Percentiles rank a stretch among this genome's conserved stretches.
Evolutionary conservation across 2,113 vertebrate species (phyloP).

Genomic region (Centropristis striata): DNA sequence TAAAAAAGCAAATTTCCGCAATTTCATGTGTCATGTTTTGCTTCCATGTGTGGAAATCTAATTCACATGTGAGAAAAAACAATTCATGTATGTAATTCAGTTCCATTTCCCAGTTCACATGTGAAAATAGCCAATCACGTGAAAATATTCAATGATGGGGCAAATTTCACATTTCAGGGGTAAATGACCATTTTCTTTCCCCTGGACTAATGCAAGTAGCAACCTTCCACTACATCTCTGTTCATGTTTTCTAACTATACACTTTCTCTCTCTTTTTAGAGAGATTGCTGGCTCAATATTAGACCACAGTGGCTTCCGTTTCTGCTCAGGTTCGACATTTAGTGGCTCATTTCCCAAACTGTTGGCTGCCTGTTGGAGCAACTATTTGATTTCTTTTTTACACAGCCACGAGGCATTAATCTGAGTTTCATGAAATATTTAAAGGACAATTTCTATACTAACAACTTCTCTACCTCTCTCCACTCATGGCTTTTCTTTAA

Average conservation of each 20-base stretch:
- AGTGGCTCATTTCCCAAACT: background rate
- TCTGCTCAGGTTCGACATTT: background rate
- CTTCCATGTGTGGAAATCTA: too few relatives aligned
- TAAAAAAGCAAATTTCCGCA: too few relatives aligned
- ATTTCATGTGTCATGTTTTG: too few relatives aligned
- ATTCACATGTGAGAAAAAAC: too few relatives aligned
- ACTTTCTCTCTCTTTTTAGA: background rate
- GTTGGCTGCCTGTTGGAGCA: background rate
- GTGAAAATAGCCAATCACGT: too few relatives aligned
- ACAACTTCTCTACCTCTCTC: background rate
- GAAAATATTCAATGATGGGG: too few relatives aligned
- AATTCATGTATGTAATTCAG: too few relatives aligned
- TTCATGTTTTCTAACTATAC: background rate
- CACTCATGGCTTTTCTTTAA: too few relatives aligned
- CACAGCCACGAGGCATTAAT: background rate
- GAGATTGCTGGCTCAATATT: background rate
- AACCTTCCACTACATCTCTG: background rate
- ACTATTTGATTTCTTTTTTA: background rate
- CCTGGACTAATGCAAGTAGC: too few relatives aligned
- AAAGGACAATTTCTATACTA: background rate
- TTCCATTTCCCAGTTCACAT: too few relatives aligned
- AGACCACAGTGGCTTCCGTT: background rate
- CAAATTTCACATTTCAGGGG: too few relatives aligned
- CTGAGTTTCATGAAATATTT: background rate
- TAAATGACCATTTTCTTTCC: too few relatives aligned